A percentile compares a stretch with the other conserved stretches of the same genome.
Conservation (phyloP, 1,140 invertebrate species). For the Homalodisca vitripennis region DNA sequence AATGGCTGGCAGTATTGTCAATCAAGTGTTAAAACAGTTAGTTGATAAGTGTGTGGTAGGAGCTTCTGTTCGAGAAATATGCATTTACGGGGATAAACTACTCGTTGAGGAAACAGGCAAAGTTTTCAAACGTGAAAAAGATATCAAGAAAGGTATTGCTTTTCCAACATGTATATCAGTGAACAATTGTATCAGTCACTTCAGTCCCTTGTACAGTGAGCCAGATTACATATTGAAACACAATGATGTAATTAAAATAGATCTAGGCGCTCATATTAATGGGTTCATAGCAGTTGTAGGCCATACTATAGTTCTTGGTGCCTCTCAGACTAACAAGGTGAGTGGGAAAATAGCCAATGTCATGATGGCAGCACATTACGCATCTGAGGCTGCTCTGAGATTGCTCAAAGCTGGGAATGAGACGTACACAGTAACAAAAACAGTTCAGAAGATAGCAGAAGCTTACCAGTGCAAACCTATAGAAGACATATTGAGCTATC, state of each 20-base stretch:
- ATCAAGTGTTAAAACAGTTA: slow-evolving; percentile 86
- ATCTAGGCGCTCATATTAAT: slow-evolving; percentile 97
- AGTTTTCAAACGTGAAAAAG: slow-evolving; percentile 98
- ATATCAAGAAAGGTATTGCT: slow-evolving; percentile 96
- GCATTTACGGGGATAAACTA: slow-evolving; percentile 87
- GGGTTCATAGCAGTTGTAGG: slow-evolving; percentile 98
- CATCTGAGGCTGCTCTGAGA: slow-evolving; percentile 90
- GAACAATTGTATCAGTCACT: slow-evolving; percentile 99
- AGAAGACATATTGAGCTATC: slow-evolving; percentile 98
- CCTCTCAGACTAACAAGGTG: slow-evolving; percentile 65
- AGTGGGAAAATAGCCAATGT: slow-evolving; percentile 93
- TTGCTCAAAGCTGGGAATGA: slow-evolving; percentile 89
- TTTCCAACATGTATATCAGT: slow-evolving; percentile 98
- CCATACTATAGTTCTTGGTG: slow-evolving; percentile 91
- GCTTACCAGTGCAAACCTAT: slow-evolving; percentile 96
- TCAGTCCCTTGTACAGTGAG: slow-evolving; percentile 93
- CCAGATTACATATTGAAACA: slow-evolving; percentile 83
- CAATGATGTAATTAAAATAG: slow-evolving; percentile 98
- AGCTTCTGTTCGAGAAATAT: slow-evolving; percentile 87
- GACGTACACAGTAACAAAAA: slow-evolving; percentile 90
- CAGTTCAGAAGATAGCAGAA: slow-evolving; percentile 90
- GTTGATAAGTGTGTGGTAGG: slow-evolving; percentile 84
- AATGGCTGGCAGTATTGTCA: slow-evolving; percentile 98
- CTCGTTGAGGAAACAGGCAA: slow-evolving; percentile 91
- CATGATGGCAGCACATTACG: slow-evolving; percentile 90